A percentile compares a stretch with the other conserved stretches of the same genome.
Conservation (phyloP, 2,888 invertebrate species). For the Agelastica alni region DNA sequence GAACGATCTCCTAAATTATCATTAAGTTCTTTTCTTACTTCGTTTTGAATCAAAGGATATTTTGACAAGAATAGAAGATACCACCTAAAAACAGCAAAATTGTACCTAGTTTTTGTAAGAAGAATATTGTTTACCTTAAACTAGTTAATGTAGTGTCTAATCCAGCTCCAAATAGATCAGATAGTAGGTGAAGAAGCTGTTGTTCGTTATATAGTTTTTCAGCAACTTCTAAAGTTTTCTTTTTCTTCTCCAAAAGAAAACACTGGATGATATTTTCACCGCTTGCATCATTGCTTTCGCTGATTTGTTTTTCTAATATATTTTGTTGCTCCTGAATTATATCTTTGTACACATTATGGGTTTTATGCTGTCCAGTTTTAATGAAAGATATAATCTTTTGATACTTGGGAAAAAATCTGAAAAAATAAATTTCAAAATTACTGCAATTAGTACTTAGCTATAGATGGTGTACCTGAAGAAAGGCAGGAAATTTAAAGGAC, state of each 20-base stretch:
- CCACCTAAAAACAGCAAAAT: conserved; percentile 70
- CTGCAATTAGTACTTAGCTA: no score
- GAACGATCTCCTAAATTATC: conserved; percentile 42
- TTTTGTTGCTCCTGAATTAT: conserved; percentile 62
- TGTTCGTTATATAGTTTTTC: conserved; percentile 64
- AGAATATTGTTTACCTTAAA: conserved; percentile 57
- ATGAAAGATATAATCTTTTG: conserved; percentile 68
- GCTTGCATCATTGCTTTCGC: no score
- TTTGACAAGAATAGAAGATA: conserved; percentile 77
- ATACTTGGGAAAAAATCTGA: conserved; percentile 67
- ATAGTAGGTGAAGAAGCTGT: conserved; percentile 75
- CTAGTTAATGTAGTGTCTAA: conserved; percentile 83
- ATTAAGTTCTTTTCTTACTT: conserved; percentile 64
- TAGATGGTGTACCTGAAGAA: conserved; percentile 48
- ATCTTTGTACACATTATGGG: conserved; percentile 72
- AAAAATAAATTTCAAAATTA: neutral
- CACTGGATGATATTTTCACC: conserved; percentile 62
- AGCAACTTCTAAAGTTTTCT: conserved; percentile 51
- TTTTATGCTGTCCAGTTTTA: conserved; percentile 70
- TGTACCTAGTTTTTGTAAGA: no score
- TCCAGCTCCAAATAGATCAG: conserved; percentile 85
- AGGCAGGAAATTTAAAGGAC: conserved; percentile 83
- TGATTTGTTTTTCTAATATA: conserved; percentile 23
- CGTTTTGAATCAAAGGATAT: conserved; percentile 66
- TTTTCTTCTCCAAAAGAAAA: conserved; percentile 66